Evolutionary conservation across 2,888 invertebrate genomes (phyloP).

Genomic region (Euproctis similis): DNA sequence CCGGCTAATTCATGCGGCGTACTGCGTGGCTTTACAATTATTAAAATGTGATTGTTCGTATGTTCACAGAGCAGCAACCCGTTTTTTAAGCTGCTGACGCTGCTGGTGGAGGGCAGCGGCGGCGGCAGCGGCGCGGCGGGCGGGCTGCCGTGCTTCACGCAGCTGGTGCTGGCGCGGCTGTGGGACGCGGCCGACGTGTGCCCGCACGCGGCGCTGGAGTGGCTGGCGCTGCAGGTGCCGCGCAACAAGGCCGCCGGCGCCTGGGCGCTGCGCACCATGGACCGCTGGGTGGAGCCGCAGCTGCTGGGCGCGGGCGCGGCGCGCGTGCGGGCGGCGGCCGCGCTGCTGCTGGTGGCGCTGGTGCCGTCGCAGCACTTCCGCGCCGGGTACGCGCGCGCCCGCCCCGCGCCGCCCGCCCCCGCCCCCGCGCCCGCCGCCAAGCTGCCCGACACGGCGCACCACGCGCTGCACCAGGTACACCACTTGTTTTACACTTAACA

Average conservation of each 20-base stretch:
- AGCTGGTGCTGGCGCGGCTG: slow-evolving; percentile 88
- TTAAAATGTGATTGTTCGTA: neutral
- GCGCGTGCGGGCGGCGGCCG: slow-evolving; percentile 90
- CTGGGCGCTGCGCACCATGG: slow-evolving; percentile 94
- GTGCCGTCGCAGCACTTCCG: slow-evolving; percentile 94
- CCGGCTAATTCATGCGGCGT: too few relatives aligned
- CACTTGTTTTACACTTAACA: too few relatives aligned
- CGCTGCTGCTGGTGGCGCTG: slow-evolving; percentile 89
- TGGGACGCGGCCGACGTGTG: slow-evolving; percentile 94
- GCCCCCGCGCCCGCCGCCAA: slow-evolving; percentile 52
- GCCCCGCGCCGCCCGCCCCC: slow-evolving; percentile 63
- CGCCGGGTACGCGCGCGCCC: slow-evolving; percentile 84
- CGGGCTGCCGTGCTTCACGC: slow-evolving; percentile 93
- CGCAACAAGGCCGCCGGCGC: slow-evolving; percentile 93
- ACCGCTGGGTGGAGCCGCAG: slow-evolving; percentile 93
- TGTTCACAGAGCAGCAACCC: slow-evolving; percentile 83
- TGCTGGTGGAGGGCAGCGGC: slow-evolving; percentile 89
- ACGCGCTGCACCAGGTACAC: slow-evolving; percentile 73
- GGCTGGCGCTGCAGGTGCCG: slow-evolving; percentile 89
- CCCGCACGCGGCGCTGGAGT: slow-evolving; percentile 93
- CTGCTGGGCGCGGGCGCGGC: slow-evolving; percentile 89
- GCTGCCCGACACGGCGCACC: slow-evolving; percentile 68
- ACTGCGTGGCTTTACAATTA: too few relatives aligned
- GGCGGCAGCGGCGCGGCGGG: slow-evolving; percentile 73
- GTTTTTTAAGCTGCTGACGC: slow-evolving; percentile 92